Base-by-base conservation (phyloP, 2,113 vertebrate genomes). In the Ancistrus triradiatus region DNA sequence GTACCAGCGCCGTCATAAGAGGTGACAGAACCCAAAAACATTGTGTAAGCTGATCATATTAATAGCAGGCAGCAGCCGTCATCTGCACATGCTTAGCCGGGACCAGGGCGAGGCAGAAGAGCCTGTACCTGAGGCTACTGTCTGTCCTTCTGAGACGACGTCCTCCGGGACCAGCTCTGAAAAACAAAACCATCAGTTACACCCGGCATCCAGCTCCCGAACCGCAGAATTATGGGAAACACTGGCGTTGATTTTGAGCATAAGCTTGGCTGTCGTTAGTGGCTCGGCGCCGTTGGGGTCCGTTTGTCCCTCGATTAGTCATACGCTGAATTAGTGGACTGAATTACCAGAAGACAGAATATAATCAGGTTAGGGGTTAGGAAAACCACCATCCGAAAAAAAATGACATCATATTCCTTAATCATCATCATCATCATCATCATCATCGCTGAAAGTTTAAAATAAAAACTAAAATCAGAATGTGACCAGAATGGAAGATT, bases 91-190 rank as follows among this genome's bases (percentile, higher is more conserved):
- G 24, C 15, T 38, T 7, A 14, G 38, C 17, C 7, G 2, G 38
- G 2, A 18, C 10, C 24, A 18, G 33, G 33, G 3, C 8, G 21
- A 62, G 68, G 35, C 72, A 58, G 69, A 80, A 63, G 81, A 78
- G 74, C 71, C 83, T 88, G 91, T 97, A 98, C 95, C 95, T 97
- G 94, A 87, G 91, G 90, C 92, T 93, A 94, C 78, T 59, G 90
- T 84, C 77, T 74, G 92, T 97, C 93, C 94, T 91, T 74, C 91
- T 91, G 82, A 87, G 93, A 90, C 85, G 85, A 87, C 78, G 85
- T 87, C 85, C 82, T 94, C 92, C 78, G 85, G 82, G 85, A 90
- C 76, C 88, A 90, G 84, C 90, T 95, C 94, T 97, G 94, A 84
- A 97, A 97, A 80, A 98, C 88, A 98, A 95, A 93, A 97, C 89